Evolutionary conservation across 2,888 invertebrate genomes (phyloP).

Genomic region (Erebia epiphron): DNA sequence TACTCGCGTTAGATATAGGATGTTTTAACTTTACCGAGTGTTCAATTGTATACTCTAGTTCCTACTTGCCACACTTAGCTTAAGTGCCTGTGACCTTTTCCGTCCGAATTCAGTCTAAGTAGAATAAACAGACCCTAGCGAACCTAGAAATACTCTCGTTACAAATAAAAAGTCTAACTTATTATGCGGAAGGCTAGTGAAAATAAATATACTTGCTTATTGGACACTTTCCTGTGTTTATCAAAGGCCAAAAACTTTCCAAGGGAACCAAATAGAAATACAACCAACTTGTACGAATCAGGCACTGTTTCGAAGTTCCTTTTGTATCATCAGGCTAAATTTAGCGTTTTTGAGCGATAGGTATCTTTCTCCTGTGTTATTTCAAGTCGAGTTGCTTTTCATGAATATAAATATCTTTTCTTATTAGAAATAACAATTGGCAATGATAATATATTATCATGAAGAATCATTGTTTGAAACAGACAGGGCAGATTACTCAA

Average conservation of each 20-base stretch:
- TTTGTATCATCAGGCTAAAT: slow-evolving; percentile 10
- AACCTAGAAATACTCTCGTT: not conserved
- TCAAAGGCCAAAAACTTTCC: slow-evolving; percentile 9
- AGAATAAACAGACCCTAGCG: not conserved
- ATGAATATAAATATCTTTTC: not conserved
- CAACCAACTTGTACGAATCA: not conserved
- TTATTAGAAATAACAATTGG: no score
- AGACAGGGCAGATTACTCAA: no score
- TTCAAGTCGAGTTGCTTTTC: not conserved
- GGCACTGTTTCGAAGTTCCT: not conserved
- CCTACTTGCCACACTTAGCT: not conserved
- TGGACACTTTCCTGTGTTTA: not conserved
- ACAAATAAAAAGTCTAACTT: slow-evolving; percentile 7
- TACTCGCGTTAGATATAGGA: no score
- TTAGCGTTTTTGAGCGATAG: not conserved
- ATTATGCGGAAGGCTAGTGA: not conserved
- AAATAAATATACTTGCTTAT: not conserved
- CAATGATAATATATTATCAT: no score
- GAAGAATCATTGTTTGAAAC: no score
- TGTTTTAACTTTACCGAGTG: not conserved
- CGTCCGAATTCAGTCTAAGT: not conserved
- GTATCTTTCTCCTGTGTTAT: no score
- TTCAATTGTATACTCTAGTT: not conserved
- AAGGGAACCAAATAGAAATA: not conserved
- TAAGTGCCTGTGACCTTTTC: not conserved